Conservation (phyloP, 2,888 invertebrate species). For the Acholoe squamosa region DNA sequence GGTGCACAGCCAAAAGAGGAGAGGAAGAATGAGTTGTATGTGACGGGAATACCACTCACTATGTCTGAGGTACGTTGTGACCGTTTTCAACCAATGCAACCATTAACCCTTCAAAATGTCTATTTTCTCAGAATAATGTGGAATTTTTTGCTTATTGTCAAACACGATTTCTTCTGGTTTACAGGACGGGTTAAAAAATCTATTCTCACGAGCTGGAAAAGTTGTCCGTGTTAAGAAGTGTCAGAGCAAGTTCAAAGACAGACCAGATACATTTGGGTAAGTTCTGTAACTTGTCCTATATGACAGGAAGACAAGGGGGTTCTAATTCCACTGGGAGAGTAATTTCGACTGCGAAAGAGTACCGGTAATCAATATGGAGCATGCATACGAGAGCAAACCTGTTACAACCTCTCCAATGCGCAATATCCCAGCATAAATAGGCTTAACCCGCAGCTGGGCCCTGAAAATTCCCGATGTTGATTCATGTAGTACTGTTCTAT, state of each 20-base stretch:
- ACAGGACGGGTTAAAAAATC: neutral
- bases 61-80: conserved; percentile 36
- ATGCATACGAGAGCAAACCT: neutral
- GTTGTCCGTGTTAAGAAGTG: neutral
- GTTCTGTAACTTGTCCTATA: neutral
- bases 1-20: neutral
- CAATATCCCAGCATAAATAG: neutral
- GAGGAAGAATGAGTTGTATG: neutral
- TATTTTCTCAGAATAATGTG: no score
- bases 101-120: no score
- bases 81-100: no score
- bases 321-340: neutral
- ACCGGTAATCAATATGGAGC: neutral
- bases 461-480: no score
- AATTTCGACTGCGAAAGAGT: neutral
- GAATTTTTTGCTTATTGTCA: no score
- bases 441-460: neutral
- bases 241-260: neutral
- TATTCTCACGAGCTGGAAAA: conserved; percentile 13
- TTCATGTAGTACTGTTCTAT: no score
- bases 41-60: conserved; percentile 1
- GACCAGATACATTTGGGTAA: conserved; percentile 48
- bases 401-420: neutral
- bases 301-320: neutral
- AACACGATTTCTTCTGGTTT: no score